A percentile compares a stretch with the other conserved stretches of the same genome.
Conservation (phyloP, 2,113 vertebrate genomes). For the Oriolus oriolus region DNA sequence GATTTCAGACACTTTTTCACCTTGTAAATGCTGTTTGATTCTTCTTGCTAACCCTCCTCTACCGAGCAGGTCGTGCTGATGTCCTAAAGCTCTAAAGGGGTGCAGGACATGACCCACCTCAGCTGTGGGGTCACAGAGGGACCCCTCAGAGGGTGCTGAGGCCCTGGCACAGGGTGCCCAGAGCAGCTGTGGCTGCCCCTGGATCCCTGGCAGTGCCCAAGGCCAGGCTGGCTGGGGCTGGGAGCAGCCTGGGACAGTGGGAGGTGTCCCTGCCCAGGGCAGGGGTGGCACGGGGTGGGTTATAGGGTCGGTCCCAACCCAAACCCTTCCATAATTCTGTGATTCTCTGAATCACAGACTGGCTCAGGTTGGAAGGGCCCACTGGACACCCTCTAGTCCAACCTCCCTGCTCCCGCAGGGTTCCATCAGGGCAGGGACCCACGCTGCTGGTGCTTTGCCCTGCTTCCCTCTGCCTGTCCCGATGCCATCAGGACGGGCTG, state of each 20-base stretch:
- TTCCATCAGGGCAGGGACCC: background rate
- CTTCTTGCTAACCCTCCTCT: background rate
- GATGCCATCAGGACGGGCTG: background rate
- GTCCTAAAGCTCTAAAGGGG: background rate
- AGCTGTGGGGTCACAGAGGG: too few relatives aligned
- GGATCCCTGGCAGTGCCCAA: background rate
- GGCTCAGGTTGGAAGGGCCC: background rate
- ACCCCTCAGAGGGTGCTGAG: rapidly evolving
- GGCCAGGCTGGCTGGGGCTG: background rate
- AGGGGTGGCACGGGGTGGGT: rapidly evolving
- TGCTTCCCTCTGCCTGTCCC: background rate
- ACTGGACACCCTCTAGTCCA: background rate
- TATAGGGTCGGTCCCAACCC: rapidly evolving
- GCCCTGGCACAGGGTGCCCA: background rate
- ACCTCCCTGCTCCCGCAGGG: background rate
- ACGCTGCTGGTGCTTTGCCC: rapidly evolving
- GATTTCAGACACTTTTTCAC: background rate
- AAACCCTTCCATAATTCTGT: background rate
- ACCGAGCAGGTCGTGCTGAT: rapidly evolving
- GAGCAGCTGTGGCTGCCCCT: background rate
- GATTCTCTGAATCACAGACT: background rate
- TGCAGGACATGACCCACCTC: background rate
- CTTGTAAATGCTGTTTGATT: background rate
- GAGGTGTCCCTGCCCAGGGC: background rate
- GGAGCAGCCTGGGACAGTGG: background rate